A percentile compares a stretch with the other conserved stretches of the same genome.
phyloP scores from a whole-genome alignment of 2,888 invertebrate genomes.

The Lasioglossum zephyrum region DNA sequence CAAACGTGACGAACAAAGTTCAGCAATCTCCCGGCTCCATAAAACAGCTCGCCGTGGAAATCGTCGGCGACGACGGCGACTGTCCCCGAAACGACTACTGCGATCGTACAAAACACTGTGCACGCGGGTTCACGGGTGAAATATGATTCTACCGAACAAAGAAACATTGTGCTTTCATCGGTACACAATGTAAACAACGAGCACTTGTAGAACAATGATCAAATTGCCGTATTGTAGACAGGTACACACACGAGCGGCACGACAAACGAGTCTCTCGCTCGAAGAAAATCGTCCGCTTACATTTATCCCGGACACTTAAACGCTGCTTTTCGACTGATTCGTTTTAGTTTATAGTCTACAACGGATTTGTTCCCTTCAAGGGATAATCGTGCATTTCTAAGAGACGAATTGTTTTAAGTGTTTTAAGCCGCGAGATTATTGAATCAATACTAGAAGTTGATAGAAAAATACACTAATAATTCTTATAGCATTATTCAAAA shows the following conservation, averaged over 20 bases:
- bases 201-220: constrained; percentile 18
- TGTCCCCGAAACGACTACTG: background rate
- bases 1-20: too few relatives aligned
- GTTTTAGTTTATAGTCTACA: background rate
- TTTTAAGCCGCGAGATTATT: background rate
- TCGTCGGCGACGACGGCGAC: background rate
- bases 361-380: background rate
- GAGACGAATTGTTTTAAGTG: background rate
- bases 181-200: constrained; percentile 11
- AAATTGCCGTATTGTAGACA: constrained; percentile 1
- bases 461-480: too few relatives aligned
- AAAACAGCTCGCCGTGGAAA: too few relatives aligned
- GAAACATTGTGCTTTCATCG: constrained; percentile 17
- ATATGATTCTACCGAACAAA: constrained; percentile 7
- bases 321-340: background rate
- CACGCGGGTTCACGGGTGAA: constrained; percentile 1
- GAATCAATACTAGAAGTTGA: background rate
- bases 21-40: too few relatives aligned
- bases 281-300: background rate
- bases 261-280: background rate
- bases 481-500: too few relatives aligned
- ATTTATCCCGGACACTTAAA: background rate
- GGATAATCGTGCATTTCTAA: background rate
- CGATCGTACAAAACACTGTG: background rate
- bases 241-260: background rate